A percentile compares a stretch with the other conserved stretches of the same genome.
phyloP scores from a whole-genome alignment of 2,113 vertebrate genomes.

The Panurus biarmicus region DNA sequence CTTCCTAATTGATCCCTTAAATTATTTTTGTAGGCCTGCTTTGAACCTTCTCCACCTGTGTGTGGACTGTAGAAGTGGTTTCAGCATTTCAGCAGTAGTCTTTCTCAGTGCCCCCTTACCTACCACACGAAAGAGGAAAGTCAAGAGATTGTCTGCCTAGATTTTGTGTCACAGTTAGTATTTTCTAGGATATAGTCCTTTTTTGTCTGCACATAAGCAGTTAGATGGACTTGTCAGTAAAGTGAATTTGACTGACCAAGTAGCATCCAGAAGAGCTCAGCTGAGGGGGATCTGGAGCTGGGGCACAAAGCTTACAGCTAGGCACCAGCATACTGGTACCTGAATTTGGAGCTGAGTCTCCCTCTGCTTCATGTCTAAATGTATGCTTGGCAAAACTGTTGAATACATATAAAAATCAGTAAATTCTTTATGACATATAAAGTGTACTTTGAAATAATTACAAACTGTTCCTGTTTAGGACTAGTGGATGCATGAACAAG shows the following conservation, averaged over 20 bases:
- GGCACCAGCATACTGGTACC: neutral
- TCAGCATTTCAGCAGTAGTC: neutral
- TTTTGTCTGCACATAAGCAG: neutral
- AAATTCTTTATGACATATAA: neutral
- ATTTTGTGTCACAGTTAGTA: neutral
- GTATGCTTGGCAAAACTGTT: neutral
- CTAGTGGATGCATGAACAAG: neutral
- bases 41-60: neutral
- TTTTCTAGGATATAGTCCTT: neutral
- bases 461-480: neutral
- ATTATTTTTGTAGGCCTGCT: neutral
- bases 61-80: neutral
- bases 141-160: neutral
- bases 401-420: neutral
- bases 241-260: rapidly evolving
- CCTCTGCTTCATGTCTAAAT: neutral
- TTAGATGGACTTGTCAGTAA: neutral
- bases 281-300: neutral
- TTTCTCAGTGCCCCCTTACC: neutral
- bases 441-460: neutral
- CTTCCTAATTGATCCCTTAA: neutral
- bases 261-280: neutral
- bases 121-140: neutral
- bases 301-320: neutral
- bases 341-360: neutral